phyloP scores from a whole-genome alignment of 2,113 vertebrate species.

The Calonectris borealis region DNA sequence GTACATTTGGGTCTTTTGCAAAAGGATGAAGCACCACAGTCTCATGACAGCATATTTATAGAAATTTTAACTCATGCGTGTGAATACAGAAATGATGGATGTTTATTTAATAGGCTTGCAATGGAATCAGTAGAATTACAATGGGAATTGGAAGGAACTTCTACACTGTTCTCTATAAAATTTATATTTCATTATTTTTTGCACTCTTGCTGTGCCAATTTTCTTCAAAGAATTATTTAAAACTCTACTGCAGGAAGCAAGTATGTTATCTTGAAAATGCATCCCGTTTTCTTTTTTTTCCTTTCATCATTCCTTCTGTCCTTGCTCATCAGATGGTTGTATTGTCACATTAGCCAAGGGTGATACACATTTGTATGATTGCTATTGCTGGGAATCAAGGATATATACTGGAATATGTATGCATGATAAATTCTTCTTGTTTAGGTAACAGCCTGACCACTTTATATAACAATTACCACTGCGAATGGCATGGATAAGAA shows the following conservation, averaged over 20 bases:
- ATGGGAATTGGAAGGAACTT: background rate
- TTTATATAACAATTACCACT: background rate
- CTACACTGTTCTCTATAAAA: background rate
- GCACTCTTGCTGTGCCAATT: background rate
- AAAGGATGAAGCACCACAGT: background rate
- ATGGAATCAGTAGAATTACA: background rate
- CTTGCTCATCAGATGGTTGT: conserved; percentile 45
- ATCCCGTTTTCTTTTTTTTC: background rate
- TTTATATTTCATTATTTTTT: conserved; percentile 6
- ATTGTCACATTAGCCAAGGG: conserved; percentile 20
- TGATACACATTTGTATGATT: background rate
- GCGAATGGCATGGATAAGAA: background rate
- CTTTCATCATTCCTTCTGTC: background rate
- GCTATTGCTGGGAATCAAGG: background rate
- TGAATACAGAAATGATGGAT: background rate
- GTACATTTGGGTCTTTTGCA: background rate
- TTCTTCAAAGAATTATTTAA: conserved; percentile 12
- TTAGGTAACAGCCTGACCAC: conserved; percentile 12
- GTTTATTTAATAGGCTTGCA: background rate
- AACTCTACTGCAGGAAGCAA: background rate
- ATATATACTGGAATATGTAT: conserved; percentile 2
- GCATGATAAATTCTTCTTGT: conserved; percentile 8
- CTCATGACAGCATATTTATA: background rate
- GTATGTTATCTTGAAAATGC: background rate
- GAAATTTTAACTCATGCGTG: background rate